phyloP scores from a whole-genome alignment of 2,888 invertebrate species.

The Pseudococcus jackbeardsleyi region DNA sequence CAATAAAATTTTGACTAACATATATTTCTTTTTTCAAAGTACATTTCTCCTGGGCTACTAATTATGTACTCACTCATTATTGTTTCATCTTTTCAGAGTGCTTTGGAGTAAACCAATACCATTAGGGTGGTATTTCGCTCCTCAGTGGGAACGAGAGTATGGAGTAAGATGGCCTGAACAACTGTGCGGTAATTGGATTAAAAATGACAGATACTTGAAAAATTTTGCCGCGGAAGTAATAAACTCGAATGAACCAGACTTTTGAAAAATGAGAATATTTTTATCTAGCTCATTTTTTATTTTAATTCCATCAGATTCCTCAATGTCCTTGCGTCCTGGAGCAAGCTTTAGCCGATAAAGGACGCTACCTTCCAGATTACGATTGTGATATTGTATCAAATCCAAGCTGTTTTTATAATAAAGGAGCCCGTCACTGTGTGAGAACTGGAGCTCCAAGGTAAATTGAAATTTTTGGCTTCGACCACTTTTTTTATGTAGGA shows the following conservation, averaged over 20 bases:
- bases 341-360: constrained; percentile 92
- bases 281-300: background rate
- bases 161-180: constrained; percentile 86
- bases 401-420: constrained; percentile 88
- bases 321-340: constrained; percentile 93
- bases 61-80: too few species aligned
- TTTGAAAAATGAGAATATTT: background rate
- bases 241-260: background rate
- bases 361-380: constrained; percentile 90
- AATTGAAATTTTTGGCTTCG: background rate
- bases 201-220: constrained; percentile 83
- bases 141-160: constrained; percentile 87
- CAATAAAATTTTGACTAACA: too few species aligned
- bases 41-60: too few species aligned
- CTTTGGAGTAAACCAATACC: constrained; percentile 95
- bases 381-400: constrained; percentile 93
- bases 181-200: constrained; percentile 92
- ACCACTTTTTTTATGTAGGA: too few species aligned
- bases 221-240: constrained; percentile 83
- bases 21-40: too few species aligned
- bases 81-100: constrained; percentile 71
- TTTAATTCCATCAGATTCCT: constrained; percentile 70
- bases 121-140: constrained; percentile 90
- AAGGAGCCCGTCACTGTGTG: constrained; percentile 93
- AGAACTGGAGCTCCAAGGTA: constrained; percentile 91